Evolutionary conservation across 35 echinoderm and acorn worm species (phyloP).

Genomic region (Ptychodera flava): DNA sequence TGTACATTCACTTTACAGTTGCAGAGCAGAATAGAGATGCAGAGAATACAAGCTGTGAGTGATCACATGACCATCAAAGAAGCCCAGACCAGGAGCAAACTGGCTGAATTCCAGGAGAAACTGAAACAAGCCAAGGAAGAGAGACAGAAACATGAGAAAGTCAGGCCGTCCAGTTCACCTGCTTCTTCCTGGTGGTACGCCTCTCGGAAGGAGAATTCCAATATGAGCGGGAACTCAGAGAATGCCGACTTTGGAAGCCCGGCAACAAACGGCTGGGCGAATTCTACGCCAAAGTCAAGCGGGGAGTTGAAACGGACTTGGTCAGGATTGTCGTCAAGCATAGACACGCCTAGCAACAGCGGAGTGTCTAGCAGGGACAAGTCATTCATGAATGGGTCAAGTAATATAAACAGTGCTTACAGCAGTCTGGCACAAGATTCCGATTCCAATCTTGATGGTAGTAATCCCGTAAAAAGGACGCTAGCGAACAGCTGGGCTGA

Average conservation of each 20-base stretch:
- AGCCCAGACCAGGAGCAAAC: slow-evolving; percentile 6
- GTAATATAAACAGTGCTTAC: too few species aligned
- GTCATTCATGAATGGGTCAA: too few species aligned
- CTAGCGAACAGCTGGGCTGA: too few species aligned
- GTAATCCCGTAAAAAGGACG: too few species aligned
- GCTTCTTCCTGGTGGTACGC: not conserved
- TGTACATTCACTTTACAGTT: too few species aligned
- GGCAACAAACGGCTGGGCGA: not conserved
- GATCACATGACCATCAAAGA: slow-evolving; percentile 10
- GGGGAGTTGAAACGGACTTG: not conserved
- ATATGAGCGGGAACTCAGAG: not conserved
- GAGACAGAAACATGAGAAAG: not conserved
- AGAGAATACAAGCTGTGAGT: not conserved
- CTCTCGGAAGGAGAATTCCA: not conserved
- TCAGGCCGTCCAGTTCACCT: not conserved
- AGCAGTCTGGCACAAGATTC: too few species aligned
- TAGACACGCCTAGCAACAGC: not conserved
- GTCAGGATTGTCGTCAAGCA: not conserved
- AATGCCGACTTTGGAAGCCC: not conserved
- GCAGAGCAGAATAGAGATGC: not conserved
- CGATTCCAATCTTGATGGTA: too few species aligned
- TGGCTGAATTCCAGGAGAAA: not conserved
- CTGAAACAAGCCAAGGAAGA: slow-evolving; percentile 7
- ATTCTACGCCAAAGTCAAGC: not conserved
- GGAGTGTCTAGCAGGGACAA: too few species aligned